These are phyloP conservation scores for Drosophila greeni DNA, from an alignment of 2,888 invertebrate genomes.

Conservation along the genomic window DNA sequence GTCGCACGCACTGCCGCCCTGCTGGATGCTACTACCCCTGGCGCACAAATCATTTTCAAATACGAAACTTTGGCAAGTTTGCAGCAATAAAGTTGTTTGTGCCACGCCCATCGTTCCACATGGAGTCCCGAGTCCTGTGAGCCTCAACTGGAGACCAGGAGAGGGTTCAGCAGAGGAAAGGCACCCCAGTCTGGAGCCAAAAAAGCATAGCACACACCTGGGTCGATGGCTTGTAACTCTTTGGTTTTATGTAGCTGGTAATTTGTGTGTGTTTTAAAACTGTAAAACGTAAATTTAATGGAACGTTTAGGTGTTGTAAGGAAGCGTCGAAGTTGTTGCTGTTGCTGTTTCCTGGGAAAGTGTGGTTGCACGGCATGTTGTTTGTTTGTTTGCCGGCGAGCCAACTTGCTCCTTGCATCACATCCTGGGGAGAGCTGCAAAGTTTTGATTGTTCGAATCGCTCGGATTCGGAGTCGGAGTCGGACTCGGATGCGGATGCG, in stretches of 20 bases:
- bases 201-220: slow-evolving; percentile 9
- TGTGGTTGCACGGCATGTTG: slow-evolving; percentile 32
- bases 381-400: slow-evolving; percentile 28
- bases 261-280: slow-evolving; percentile 71
- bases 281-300: slow-evolving; percentile 70
- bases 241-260: slow-evolving; percentile 66
- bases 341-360: slow-evolving; percentile 6
- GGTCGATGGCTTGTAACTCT: slow-evolving; percentile 51
- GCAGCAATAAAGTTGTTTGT: slow-evolving; percentile 66
- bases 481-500: neutral
- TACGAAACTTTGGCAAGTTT: slow-evolving; percentile 65
- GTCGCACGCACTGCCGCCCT: slow-evolving; percentile 48
- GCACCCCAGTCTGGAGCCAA: too few relatives aligned
- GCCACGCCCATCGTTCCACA: slow-evolving; percentile 40
- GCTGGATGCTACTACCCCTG: slow-evolving; percentile 8
- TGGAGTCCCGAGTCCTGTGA: neutral
- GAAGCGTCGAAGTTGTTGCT: slow-evolving; percentile 25
- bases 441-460: slow-evolving; percentile 32
- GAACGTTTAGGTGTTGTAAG: slow-evolving; percentile 65
- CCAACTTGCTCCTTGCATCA: slow-evolving; percentile 12
- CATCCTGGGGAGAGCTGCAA: slow-evolving; percentile 6
- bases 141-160: neutral
- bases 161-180: neutral
- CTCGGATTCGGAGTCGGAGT: neutral
- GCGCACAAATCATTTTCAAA: slow-evolving; percentile 68